Evolutionary conservation across 1,140 invertebrate genomes (phyloP), one percentile per base, ranked within the genome.

Genomic region (Ips nitidus): DNA sequence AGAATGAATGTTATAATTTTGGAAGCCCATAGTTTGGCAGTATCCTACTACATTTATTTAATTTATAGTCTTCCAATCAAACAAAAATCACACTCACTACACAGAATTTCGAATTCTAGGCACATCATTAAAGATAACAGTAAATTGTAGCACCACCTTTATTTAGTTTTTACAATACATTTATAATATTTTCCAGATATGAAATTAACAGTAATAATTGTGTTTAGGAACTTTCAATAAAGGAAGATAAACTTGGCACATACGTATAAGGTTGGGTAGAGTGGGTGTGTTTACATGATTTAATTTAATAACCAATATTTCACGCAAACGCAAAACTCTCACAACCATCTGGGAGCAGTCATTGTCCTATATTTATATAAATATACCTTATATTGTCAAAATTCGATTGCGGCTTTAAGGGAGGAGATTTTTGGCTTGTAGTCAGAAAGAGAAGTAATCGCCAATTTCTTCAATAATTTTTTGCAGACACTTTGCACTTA

Each of bases 11-110:
- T 22, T 37, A 55, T 7, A 22, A 41, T 59, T 53, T 53, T 64
- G 62, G 62, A 64, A 64, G 62, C 52, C 62, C 52, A 38, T 41
- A 50, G 45, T 50, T 62, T 45, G 60, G 57, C 57, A 59, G 41
- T 41, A 41, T 59, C 57, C 57, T 5, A 50, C 22, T 8, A 8
- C 45, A 8, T 50, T 22, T 22, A 22, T 22, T 22, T 22, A 22
- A 22, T 22, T 22, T 22, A 22, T 22, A 22, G 22, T 22, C 22
- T 22, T 22, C 22, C 22, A 22, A 22, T 22, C 22, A 22, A 22
- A 22, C 22, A 22, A 22, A 22, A 22, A 22, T 22, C 22, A 22
- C 22, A 22, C 22, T 22, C 22, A 50, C 22, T 50, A 50, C 45
- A 8, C 6, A 50, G 7, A 50, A 50, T 2, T 50, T 50, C 22